Evolutionary conservation across 2,797 vertebrate genomes (phyloP).

Genomic region (Hemitrygon akajei): DNA sequence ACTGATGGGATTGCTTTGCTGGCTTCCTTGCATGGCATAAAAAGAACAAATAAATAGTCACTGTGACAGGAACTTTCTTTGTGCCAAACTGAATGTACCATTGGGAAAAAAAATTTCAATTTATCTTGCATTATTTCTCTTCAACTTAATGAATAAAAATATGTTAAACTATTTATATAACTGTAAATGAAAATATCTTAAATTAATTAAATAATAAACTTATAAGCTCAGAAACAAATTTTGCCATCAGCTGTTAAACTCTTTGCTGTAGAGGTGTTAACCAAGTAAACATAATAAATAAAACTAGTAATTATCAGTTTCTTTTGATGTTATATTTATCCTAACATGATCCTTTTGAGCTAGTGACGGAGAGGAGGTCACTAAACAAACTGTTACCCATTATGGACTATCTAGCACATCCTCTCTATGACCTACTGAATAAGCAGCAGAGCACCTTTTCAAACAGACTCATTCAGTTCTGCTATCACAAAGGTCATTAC

Average conservation of each 20-base stretch:
- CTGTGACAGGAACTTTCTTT: not conserved
- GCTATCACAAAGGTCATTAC: no score
- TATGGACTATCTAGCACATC: no score
- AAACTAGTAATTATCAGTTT: not conserved
- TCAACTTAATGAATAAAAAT: not conserved
- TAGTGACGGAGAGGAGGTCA: no score
- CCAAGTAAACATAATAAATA: not conserved
- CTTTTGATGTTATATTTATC: not conserved
- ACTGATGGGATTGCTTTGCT: no score
- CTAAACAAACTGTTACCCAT: no score
- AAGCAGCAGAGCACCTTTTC: no score
- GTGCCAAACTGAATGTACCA: not conserved
- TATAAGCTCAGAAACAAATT: not conserved
- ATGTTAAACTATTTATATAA: not conserved
- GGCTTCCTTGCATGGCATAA: no score
- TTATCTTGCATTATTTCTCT: not conserved
- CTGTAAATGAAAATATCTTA: not conserved
- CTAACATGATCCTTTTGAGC: not conserved
- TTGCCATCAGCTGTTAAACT: not conserved
- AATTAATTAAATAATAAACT: not conserved
- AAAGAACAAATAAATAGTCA: no score
- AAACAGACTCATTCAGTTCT: no score
- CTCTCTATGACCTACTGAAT: no score
- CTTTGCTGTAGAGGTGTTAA: not conserved
- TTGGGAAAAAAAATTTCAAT: not conserved